Base-by-base conservation (phyloP, 2,113 vertebrate species). In the Cynopterus brachyotis region DNA sequence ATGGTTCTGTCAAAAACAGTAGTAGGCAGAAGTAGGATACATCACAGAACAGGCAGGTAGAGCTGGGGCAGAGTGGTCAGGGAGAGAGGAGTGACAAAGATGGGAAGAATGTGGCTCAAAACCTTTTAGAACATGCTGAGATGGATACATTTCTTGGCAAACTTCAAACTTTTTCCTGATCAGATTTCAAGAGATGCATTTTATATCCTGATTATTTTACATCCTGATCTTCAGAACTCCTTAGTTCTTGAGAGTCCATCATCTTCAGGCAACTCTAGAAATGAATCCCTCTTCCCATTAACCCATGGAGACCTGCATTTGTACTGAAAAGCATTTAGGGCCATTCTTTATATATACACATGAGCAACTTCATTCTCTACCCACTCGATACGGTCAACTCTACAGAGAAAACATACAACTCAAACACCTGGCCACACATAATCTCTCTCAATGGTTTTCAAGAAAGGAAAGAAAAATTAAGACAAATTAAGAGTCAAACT, bases 401-500 rank as follows among this genome's bases (percentile, higher is more conserved):
- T 50, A 22, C 0, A 5, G 50, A 83, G 19, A 15, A 87, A 75
- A 84, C 17, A 78, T 1, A 42, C 4, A 81, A n/a, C 32, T 64
- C 42, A 87, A 95, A 92, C 3, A 42, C 32, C 35, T 78, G 66
- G 60, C 15, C 53, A 91, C 1, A 62, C 0, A 64, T 6, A 70
- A 76, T 59, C 17, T 47, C 42, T 85, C 72, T 88, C 66, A 84
- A 59, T 35, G 28, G 32, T 83, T 89, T 92, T 79, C 32, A 88
- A 92, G 53, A 94, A 45, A 89, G n/a, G 8, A 79, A 97, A 80
- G 73, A 84, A 90, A 94, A 92, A 88, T 62, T 4, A 79, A 83
- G 53, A 81, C 12, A 92, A 79, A 92, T 82, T 90, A 89, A 96
- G 50, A 89, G 69, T 73, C 83, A 93, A 97, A 73, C n/a, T 78